A percentile compares a stretch with the other conserved stretches of the same genome.
Conservation (phyloP, 1,140 invertebrate species). For the Reticulitermes speratus region DNA sequence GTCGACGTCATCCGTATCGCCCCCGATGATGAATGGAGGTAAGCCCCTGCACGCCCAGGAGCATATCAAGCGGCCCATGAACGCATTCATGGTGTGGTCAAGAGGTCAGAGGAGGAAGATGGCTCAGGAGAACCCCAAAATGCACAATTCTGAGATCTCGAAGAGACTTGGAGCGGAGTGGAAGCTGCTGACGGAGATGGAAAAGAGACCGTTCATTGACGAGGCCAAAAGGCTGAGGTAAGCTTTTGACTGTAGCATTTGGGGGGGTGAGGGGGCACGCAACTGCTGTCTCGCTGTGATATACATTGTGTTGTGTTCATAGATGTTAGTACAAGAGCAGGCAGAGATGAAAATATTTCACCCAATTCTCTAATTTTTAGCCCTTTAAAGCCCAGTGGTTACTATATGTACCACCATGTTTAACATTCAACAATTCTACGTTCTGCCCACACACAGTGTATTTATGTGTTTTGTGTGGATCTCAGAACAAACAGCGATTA, state of each 20-base stretch:
- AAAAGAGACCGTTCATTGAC: conserved; percentile 95
- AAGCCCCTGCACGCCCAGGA: conserved; percentile 53
- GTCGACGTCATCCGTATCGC: not conserved
- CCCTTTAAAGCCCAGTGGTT: no score
- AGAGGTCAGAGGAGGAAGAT: conserved; percentile 88
- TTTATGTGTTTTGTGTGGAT: no score
- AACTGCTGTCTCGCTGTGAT: no score
- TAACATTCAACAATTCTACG: no score
- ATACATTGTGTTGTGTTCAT: no score
- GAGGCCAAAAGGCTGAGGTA: conserved; percentile 91
- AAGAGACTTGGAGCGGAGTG: conserved; percentile 87
- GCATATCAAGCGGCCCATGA: conserved; percentile 89
- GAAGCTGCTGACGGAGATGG: conserved; percentile 83
- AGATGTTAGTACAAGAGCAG: no score
- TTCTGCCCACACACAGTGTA: no score
- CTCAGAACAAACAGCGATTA: no score
- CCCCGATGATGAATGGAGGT: not conserved
- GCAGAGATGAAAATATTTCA: no score
- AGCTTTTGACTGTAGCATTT: conserved; percentile 43
- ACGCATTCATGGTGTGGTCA: conserved; percentile 94
- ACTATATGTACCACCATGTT: no score
- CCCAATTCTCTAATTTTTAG: no score
- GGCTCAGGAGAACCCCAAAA: conserved; percentile 97
- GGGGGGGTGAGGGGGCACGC: no score
- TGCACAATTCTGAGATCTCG: conserved; percentile 95